Evolutionary conservation across 2,888 invertebrate species (phyloP).

Genomic region (Pristionchus exspectatus): DNA sequence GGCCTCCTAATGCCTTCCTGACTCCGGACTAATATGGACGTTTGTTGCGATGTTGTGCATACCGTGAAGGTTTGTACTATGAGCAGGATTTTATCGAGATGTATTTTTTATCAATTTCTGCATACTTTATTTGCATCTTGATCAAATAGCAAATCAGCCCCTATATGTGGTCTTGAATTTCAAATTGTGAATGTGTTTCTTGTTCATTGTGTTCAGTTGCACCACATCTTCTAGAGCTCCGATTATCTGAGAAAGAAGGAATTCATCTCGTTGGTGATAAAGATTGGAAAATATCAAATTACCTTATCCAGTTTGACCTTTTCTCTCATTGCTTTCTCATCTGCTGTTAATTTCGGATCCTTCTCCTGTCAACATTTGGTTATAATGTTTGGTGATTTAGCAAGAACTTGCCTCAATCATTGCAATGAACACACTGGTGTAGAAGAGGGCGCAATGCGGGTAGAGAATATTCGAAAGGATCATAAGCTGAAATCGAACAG

Average conservation of each 20-base stretch:
- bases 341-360: not conserved
- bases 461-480: not conserved
- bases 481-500: not conserved
- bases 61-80: too few relatives aligned
- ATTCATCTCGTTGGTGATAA: too few relatives aligned
- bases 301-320: not conserved
- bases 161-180: not conserved
- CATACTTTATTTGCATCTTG: too few relatives aligned
- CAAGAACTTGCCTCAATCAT: not conserved
- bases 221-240: constrained; percentile 17
- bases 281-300: not conserved
- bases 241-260: not conserved
- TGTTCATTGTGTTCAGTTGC: not conserved
- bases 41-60: too few relatives aligned
- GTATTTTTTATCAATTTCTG: too few relatives aligned
- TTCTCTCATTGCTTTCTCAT: not conserved
- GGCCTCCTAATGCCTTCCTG: too few relatives aligned
- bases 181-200: not conserved
- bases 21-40: too few relatives aligned
- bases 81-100: too few relatives aligned
- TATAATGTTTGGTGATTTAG: not conserved
- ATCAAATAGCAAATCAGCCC: too few relatives aligned
- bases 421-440: not conserved
- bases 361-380: not conserved
- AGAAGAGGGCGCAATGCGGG: not conserved